Percentiles rank a stretch among this genome's conserved stretches.
These are phyloP conservation scores for Myotis lucifugus DNA, from an alignment of 2,113 vertebrate genomes.

Conservation along the genomic window DNA sequence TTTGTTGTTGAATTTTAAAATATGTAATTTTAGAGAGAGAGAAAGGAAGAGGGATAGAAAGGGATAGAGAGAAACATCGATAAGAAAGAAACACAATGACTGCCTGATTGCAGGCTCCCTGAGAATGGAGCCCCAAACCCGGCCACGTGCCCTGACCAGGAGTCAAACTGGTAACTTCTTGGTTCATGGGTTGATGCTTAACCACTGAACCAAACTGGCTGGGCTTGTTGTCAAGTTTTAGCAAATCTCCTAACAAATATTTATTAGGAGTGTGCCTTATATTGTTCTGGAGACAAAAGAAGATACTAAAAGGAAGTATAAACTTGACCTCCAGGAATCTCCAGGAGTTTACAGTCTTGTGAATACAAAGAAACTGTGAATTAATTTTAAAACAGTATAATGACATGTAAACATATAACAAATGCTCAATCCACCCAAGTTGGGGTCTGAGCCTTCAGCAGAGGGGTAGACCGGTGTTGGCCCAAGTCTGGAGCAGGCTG, in stretches of 20 bases:
- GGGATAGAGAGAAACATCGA: too few species aligned
- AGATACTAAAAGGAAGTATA: neutral
- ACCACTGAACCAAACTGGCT: too few species aligned
- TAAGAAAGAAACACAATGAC: too few species aligned
- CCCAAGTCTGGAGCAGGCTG: neutral
- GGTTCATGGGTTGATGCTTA: too few species aligned
- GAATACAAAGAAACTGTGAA: neutral
- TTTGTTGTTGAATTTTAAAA: neutral
- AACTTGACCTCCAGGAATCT: neutral
- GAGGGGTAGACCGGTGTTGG: neutral
- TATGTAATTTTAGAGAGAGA: too few species aligned
- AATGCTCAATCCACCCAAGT: neutral
- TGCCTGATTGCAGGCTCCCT: too few species aligned
- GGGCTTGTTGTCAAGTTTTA: neutral
- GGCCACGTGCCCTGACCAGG: too few species aligned
- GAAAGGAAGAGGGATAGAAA: too few species aligned
- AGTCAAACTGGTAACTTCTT: too few species aligned
- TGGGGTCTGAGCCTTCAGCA: neutral
- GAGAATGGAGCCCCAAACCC: too few species aligned
- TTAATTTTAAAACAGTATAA: constrained; percentile 11
- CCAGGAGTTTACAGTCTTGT: neutral
- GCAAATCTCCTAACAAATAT: neutral
- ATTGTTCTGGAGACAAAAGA: neutral
- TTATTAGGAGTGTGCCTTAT: neutral
- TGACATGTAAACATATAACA: neutral